Evolutionary conservation across 1,140 invertebrate species (phyloP).

Genomic region (Heliothis subflexa): DNA sequence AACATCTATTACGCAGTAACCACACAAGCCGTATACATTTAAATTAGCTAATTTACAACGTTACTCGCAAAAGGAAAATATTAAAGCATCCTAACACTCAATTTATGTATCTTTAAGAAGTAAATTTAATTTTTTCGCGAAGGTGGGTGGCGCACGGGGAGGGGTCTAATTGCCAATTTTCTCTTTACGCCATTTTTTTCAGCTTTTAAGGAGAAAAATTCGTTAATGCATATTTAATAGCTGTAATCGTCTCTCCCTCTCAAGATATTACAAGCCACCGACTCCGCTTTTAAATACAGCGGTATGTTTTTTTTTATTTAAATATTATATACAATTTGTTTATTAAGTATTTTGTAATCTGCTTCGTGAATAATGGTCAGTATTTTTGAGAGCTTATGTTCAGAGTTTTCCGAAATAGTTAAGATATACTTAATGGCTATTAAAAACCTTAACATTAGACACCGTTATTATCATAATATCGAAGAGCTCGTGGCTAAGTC

Average conservation of each 20-base stretch:
- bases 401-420: background rate
- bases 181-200: conserved; percentile 83
- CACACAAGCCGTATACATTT: conserved; percentile 53
- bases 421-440: too few species aligned
- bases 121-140: conserved; percentile 79
- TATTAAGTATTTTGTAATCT: conserved; percentile 28
- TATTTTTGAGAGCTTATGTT: background rate
- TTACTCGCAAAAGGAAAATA: conserved; percentile 58
- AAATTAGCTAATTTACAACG: conserved; percentile 54
- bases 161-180: conserved; percentile 83
- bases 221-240: conserved; percentile 86
- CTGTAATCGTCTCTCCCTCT: conserved; percentile 79
- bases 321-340: conserved; percentile 34
- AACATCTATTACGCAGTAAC: conserved; percentile 11
- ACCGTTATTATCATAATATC: too few species aligned
- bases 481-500: too few species aligned
- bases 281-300: conserved; percentile 51
- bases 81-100: conserved; percentile 67
- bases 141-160: conserved; percentile 59
- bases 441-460: too few species aligned
- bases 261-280: conserved; percentile 73
- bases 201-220: conserved; percentile 85
- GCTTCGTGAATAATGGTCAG: conserved; percentile 3
- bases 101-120: conserved; percentile 77
- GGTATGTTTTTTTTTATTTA: conserved; percentile 50